Conservation (phyloP, 2,888 invertebrate genomes). For the Mesorhabditis spiculigera region DNA sequence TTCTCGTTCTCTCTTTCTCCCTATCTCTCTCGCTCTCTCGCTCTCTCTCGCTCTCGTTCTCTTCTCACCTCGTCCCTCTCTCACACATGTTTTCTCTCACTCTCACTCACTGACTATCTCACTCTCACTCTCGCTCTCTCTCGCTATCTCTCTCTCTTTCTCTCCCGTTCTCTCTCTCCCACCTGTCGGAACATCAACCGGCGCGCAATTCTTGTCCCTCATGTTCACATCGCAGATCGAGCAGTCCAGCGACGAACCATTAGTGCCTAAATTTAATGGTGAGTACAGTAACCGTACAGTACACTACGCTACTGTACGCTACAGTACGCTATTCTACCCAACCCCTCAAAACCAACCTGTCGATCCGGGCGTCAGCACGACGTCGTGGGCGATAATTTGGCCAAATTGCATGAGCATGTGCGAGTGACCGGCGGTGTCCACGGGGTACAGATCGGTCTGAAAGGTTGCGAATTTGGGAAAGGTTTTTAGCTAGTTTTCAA, state of each 20-base stretch:
- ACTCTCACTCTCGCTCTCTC: no score
- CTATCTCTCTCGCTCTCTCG: background rate
- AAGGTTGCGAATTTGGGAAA: slow-evolving; percentile 2
- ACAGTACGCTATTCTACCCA: no score
- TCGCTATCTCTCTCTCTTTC: background rate
- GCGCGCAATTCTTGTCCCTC: slow-evolving; percentile 74
- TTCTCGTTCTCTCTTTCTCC: no score
- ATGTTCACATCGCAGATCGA: slow-evolving; percentile 76
- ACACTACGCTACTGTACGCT: no score
- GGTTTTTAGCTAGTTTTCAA: background rate
- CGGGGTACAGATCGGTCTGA: slow-evolving; percentile 14
- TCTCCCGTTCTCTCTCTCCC: no score
- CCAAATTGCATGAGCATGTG: slow-evolving; percentile 79
- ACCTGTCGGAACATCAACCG: slow-evolving; percentile 71
- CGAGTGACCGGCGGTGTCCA: slow-evolving; percentile 25
- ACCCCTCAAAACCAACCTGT: slow-evolving; percentile 16
- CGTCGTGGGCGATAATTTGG: slow-evolving; percentile 87
- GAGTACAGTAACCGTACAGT: slow-evolving; percentile 8
- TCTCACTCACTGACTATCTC: no score
- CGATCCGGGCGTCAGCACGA: slow-evolving; percentile 81
- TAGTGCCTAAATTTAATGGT: slow-evolving; percentile 18
- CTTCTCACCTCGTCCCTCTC: no score
- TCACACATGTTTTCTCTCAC: no score
- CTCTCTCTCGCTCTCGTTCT: no score
- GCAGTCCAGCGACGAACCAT: slow-evolving; percentile 39